Conservation (phyloP, 2,888 invertebrate genomes). For the Cheiracanthium punctorium region DNA sequence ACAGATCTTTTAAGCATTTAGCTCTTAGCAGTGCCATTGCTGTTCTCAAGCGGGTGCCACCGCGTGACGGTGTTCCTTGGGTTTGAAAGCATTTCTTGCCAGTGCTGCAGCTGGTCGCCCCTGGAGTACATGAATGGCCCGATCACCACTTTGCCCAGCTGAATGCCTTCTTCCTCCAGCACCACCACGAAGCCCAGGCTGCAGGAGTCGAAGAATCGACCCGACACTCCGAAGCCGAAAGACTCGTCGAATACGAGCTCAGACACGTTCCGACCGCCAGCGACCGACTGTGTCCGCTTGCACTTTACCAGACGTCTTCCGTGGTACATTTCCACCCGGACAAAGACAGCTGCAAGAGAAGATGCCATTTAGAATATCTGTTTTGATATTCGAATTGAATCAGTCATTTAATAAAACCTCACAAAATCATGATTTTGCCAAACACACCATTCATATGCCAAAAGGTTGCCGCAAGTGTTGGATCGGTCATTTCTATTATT, state of each 20-base stretch:
- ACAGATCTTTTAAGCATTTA: too few relatives aligned
- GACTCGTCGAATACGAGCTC: constrained; percentile 74
- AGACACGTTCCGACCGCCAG: constrained; percentile 70
- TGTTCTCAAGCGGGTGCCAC: constrained; percentile 66
- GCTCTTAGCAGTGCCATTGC: background rate
- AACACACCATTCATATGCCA: too few relatives aligned
- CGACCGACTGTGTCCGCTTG: constrained; percentile 73
- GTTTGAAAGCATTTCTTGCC: constrained; percentile 75
- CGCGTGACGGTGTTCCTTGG: constrained; percentile 72
- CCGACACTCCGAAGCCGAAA: constrained; percentile 74
- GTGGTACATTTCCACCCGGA: constrained; percentile 74
- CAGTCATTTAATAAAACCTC: too few relatives aligned
- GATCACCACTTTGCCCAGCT: constrained; percentile 74
- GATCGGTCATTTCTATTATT: too few relatives aligned
- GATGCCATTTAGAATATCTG: background rate
- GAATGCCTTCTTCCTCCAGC: constrained; percentile 60
- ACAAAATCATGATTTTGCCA: too few relatives aligned
- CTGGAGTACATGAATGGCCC: constrained; percentile 76
- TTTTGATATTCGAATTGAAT: too few relatives aligned
- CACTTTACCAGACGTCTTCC: constrained; percentile 74
- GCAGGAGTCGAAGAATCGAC: constrained; percentile 74
- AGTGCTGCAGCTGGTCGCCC: constrained; percentile 75
- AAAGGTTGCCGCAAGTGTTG: too few relatives aligned
- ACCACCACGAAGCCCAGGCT: constrained; percentile 73
- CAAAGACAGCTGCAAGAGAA: constrained; percentile 73